Evolutionary conservation across 1,140 invertebrate species (phyloP), one percentile per base, ranked within the genome.

Genomic region (Drosophila lacteicornis): DNA sequence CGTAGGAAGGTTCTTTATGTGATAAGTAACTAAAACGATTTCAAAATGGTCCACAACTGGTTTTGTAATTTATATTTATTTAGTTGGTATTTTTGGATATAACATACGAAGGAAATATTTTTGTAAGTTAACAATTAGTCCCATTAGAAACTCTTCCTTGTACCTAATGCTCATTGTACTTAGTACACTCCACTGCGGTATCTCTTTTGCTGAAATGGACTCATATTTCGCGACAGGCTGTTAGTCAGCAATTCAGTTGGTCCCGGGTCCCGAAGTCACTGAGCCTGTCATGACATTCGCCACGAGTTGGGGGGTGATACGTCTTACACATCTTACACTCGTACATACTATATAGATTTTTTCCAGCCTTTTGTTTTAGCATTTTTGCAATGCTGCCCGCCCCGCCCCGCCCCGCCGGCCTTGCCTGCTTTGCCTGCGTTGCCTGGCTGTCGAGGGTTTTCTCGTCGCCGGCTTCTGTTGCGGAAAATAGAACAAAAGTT

Each of bases 191-290:
- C 42, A 47, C 43, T 70, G 53, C 53, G 68, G 67, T 79, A 79
- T 80, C 74, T 88, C 79, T 90, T 88, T 90, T 63, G 81, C 81
- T 84, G 57, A 90, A 90, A 91, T 91, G 87, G 79, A 90, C 86
- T 90, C 86, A 91, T 91, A 91, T 91, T 90, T 91, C 82, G 86
- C 86, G 86, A 91, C 86, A 90, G 87, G 79, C 82, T 86, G 86
- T 90, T 90, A 90, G 85, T 90, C 85, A 90, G 86, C 86, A 86
- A 91, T 90, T 91, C 86, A 91, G 86, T 86, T 79, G 71, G 80
- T 74, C 59, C 56, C 63, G 84, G 84, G 80, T 82, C 78, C 68
- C 79, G 62, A 82, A 90, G 86, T 90, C 86, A 86, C 79, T 91
- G 87, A 90, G 86, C 86, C 83, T 90, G 85, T 90, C 85, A 82